Percentiles rank a stretch among this genome's conserved stretches.
These are phyloP conservation scores for Pterostichus madidus DNA, from an alignment of 2,888 invertebrate genomes.

Conservation along the genomic window DNA sequence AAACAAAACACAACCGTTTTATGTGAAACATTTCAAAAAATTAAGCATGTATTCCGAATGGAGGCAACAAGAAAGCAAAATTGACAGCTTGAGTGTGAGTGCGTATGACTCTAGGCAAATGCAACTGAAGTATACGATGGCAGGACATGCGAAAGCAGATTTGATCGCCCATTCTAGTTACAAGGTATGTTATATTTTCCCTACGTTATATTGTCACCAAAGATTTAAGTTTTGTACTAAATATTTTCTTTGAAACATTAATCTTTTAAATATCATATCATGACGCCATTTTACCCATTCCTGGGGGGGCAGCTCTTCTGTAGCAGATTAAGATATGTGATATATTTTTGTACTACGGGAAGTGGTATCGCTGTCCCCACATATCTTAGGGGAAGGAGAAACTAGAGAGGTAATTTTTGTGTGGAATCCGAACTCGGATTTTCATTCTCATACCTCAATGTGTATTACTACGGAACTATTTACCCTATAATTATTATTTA, in stretches of 20 bases:
- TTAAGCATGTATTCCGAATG: constrained; percentile 99
- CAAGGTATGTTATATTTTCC: constrained; percentile 72
- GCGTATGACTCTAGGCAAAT: constrained; percentile 89
- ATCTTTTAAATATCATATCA: constrained; percentile 21
- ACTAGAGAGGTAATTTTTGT: no score
- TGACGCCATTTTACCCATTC: background rate
- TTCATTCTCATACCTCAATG: no score
- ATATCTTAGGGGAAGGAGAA: no score
- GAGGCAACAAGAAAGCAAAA: constrained; percentile 78
- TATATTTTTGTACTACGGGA: no score
- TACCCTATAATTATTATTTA: background rate
- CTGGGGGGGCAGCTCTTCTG: no score
- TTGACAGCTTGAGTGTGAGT: constrained; percentile 75
- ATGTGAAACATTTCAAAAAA: constrained; percentile 92
- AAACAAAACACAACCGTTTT: constrained; percentile 96
- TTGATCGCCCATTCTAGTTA: constrained; percentile 76
- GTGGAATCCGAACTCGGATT: no score
- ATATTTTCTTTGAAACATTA: background rate
- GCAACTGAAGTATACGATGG: constrained; percentile 81
- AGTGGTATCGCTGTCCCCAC: no score
- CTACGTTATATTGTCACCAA: constrained; percentile 3
- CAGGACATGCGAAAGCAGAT: constrained; percentile 78
- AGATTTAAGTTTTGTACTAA: constrained; percentile 1
- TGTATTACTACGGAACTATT: no score
- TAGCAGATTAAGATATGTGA: no score